Conservation (phyloP, 2,113 vertebrate genomes). For the Oophaga pumilio region DNA sequence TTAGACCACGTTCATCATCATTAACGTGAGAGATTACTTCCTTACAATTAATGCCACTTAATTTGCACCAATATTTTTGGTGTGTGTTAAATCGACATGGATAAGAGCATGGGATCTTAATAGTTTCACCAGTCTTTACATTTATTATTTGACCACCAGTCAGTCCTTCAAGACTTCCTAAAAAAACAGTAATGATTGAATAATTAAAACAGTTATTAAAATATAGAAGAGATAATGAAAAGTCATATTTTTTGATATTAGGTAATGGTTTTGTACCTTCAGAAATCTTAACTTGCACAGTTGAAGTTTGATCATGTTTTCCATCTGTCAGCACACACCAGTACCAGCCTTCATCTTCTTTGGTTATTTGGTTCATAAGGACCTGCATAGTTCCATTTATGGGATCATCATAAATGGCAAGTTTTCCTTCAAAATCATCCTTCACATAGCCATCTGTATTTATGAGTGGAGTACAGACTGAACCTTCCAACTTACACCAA, state of each 20-base stretch:
- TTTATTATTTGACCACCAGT: not conserved
- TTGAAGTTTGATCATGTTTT: slow-evolving; percentile 53
- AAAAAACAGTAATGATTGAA: not conserved
- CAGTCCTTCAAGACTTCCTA: slow-evolving; percentile 61
- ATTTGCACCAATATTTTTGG: slow-evolving; percentile 77
- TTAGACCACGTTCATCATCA: accelerated
- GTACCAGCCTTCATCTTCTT: slow-evolving; percentile 66
- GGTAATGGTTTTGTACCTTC: slow-evolving; percentile 63
- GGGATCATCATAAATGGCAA: slow-evolving; percentile 58
- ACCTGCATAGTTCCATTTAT: slow-evolving; percentile 56
- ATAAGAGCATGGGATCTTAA: slow-evolving; percentile 65
- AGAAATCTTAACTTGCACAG: slow-evolving; percentile 62
- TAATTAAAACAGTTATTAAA: not conserved
- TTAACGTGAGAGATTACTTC: not conserved
- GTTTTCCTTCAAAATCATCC: slow-evolving; percentile 4
- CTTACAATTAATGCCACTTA: slow-evolving; percentile 59
- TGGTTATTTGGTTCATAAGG: slow-evolving; percentile 69
- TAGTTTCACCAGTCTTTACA: not conserved
- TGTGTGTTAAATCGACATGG: slow-evolving; percentile 65
- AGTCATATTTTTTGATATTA: not conserved
- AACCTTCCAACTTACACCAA: slow-evolving; percentile 65
- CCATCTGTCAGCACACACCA: slow-evolving; percentile 69
- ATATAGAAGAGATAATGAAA: not conserved
- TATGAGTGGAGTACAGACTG: slow-evolving; percentile 58
- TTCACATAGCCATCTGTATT: accelerated